Conservation (phyloP, 2,888 invertebrate genomes). For the Pheosia tremula region DNA sequence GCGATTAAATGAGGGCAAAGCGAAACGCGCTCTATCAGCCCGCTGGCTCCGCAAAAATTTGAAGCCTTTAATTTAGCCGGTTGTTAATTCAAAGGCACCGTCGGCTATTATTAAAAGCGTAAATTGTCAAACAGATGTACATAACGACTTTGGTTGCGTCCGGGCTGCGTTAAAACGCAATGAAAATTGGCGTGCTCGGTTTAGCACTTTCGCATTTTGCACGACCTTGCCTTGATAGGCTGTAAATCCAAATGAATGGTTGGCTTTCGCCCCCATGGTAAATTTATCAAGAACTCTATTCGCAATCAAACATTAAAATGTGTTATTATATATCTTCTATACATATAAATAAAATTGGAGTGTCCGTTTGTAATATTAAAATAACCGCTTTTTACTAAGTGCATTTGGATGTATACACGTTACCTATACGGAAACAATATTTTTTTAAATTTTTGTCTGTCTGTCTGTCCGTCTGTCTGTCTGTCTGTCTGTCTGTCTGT, state of each 20-base stretch:
- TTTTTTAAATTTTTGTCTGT: too few relatives aligned
- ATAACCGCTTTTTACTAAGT: too few relatives aligned
- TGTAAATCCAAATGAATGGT: slow-evolving; percentile 27
- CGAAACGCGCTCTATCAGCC: slow-evolving; percentile 54
- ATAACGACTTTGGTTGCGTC: slow-evolving; percentile 71
- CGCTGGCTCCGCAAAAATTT: slow-evolving; percentile 69
- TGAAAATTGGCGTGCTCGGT: slow-evolving; percentile 60
- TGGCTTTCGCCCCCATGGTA: slow-evolving; percentile 2
- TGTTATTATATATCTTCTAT: background rate
- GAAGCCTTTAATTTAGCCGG: slow-evolving; percentile 78
- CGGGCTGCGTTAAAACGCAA: slow-evolving; percentile 70
- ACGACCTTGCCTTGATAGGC: slow-evolving; percentile 30
- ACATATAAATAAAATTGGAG: too few relatives aligned
- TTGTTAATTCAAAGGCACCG: slow-evolving; percentile 80
- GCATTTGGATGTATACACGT: too few relatives aligned
- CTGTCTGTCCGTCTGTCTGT: too few relatives aligned
- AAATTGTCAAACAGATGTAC: slow-evolving; percentile 82
- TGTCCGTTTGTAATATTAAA: too few relatives aligned
- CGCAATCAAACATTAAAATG: background rate
- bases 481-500: too few relatives aligned
- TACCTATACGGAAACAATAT: too few relatives aligned
- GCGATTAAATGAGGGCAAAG: slow-evolving; percentile 56
- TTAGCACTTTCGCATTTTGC: slow-evolving; percentile 46
- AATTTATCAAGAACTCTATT: background rate
- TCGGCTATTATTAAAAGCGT: slow-evolving; percentile 82